Base-by-base conservation (phyloP, 2,888 invertebrate genomes). In the Rosalia funebris region DNA sequence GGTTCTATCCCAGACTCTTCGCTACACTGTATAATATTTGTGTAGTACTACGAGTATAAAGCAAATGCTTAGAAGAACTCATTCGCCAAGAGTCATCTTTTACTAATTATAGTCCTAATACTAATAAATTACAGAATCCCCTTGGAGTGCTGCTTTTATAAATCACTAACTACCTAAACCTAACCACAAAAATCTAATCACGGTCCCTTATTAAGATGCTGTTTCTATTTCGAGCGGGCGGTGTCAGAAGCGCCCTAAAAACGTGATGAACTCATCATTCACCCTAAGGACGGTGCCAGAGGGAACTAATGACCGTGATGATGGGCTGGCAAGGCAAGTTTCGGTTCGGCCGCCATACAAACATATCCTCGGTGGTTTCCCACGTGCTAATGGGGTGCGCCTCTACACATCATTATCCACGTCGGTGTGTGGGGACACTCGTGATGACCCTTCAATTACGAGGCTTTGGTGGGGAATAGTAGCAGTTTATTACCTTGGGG, bases 351-450 rank as follows among this genome's bases (percentile, higher is more conserved):
- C 14, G 46, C 44, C 44, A 11, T 10, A 17, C 11, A 54, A 58
- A 59, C 52, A 47, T 61, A 61, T 62, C 52, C 63, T 60, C 61
- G 56, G 67, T 64, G 70, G 71, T 70, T 72, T 71, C 72, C 68
- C 71, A 72, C 72, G 70, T 73, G 72, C 70, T 73, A 69, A 70
- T 68, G 66, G 69, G 68, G 69, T 67, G 68, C 62, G 69, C 62
- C 67, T 67, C 56, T 60, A 60, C 63, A 65, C 69, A 60, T 71
- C 66, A 70, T 71, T 69, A 71, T 68, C 63, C 61, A 59, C 64
- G 58, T 66, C 64, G 65, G 65, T 67, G 62, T 70, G 65, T 69
- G 63, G 65, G 66, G 64, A 62, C 63, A 58, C 63, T 65, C 62
- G 65, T 66, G 56, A 63, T 59, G 63, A 48, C 60, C 63, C 66